Evolutionary conservation across 2,113 vertebrate species (phyloP).

Genomic region (Benitochromis conjunctus): DNA sequence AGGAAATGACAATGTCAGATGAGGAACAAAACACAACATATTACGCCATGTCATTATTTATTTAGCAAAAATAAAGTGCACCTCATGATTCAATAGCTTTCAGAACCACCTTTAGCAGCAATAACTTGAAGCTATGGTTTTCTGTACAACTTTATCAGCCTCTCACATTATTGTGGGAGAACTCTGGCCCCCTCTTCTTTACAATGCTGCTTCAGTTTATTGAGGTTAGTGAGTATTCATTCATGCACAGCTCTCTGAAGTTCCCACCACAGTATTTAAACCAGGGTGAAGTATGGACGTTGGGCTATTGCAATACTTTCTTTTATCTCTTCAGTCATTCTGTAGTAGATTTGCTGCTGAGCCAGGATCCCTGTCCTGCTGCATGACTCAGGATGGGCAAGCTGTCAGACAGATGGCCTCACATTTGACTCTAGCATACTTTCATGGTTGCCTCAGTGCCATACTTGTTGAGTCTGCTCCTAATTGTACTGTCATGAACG

Average conservation of each 20-base stretch:
- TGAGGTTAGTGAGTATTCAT: not conserved
- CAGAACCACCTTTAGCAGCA: not conserved
- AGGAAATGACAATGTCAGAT: not conserved
- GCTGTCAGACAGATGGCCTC: not conserved
- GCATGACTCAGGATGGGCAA: not conserved
- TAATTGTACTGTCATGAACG: not conserved
- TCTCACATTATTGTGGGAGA: not conserved
- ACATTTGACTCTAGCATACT: not conserved
- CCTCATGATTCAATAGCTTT: not conserved
- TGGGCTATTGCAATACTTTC: not conserved
- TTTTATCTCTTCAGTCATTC: not conserved
- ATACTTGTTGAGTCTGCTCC: not conserved
- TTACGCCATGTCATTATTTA: not conserved
- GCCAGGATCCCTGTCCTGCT: not conserved
- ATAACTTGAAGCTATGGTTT: not conserved
- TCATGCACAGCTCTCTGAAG: not conserved
- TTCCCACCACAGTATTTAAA: not conserved
- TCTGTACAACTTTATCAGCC: not conserved
- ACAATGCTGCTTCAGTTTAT: not conserved
- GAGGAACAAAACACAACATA: not conserved
- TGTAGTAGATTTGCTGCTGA: not conserved
- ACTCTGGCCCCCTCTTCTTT: not conserved
- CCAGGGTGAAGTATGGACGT: rapidly evolving
- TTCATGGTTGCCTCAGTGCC: not conserved
- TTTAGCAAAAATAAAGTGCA: not conserved